A percentile compares a stretch with the other conserved stretches of the same genome.
phyloP scores from a whole-genome alignment of 2,113 vertebrate genomes.

The Podarcis muralis region DNA sequence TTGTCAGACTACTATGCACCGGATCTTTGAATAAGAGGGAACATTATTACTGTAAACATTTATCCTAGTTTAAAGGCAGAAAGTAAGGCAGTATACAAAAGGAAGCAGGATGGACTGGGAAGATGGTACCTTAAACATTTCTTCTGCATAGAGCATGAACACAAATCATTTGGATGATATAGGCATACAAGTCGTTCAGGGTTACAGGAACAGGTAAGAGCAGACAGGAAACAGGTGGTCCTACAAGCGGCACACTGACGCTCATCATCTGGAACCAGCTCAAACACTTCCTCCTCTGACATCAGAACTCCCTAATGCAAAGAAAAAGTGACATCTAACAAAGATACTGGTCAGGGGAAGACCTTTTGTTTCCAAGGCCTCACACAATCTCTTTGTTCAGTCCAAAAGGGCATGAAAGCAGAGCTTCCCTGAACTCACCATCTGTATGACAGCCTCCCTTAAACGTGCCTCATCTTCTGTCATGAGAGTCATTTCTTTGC shows the following conservation, averaged over 20 bases:
- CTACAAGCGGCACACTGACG: constrained; percentile 94
- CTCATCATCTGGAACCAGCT: constrained; percentile 95
- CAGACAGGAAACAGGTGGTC: constrained; percentile 97
- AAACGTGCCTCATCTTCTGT: constrained; percentile 92
- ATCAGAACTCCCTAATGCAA: constrained; percentile 87
- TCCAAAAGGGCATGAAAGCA: neutral
- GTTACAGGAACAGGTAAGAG: constrained; percentile 93
- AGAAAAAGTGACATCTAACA: constrained; percentile 21
- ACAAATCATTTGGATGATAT: constrained; percentile 87
- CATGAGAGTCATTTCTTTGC: constrained; percentile 90
- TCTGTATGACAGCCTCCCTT: constrained; percentile 84
- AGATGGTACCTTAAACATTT: constrained; percentile 90
- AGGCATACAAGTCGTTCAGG: constrained; percentile 93
- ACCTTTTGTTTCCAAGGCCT: neutral
- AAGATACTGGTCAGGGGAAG: neutral
- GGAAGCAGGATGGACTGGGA: neutral
- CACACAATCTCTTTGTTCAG: neutral
- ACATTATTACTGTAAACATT: neutral
- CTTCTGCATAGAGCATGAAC: constrained; percentile 88
- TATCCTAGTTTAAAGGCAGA: neutral
- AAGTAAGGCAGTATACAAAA: neutral
- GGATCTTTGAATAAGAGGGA: neutral
- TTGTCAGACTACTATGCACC: neutral
- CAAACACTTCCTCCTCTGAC: constrained; percentile 96
- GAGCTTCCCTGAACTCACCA: constrained; percentile 74